Percentiles rank a stretch among this genome's conserved stretches.
These are phyloP conservation scores for Peromyscus aztecus DNA, from an alignment of 2,797 vertebrate species.

Conservation along the genomic window DNA sequence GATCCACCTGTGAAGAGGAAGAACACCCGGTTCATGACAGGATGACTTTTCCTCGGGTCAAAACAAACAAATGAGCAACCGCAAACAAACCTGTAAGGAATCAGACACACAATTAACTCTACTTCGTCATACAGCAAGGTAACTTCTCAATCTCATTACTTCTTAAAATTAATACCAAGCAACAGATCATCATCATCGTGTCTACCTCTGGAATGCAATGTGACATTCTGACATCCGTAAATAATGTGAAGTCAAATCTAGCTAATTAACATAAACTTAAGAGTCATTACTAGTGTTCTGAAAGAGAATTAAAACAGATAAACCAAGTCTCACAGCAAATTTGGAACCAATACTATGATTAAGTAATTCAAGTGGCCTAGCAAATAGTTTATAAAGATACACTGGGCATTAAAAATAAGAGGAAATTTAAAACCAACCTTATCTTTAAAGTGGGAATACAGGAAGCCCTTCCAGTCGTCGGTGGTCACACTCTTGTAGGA, in stretches of 20 bases:
- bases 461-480: conserved; percentile 95
- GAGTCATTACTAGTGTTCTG: background rate
- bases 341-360: background rate
- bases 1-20: conserved; percentile 90
- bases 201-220: background rate
- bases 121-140: background rate
- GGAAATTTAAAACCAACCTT: conserved; percentile 89
- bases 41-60: background rate
- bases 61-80: background rate
- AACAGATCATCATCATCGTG: background rate
- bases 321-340: conserved; percentile 26
- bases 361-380: conserved; percentile 30
- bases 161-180: background rate
- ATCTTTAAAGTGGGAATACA: conserved; percentile 96
- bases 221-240: background rate
- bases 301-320: conserved; percentile 48
- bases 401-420: background rate
- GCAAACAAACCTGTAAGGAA: background rate
- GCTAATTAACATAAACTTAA: background rate
- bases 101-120: conserved; percentile 17
- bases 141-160: conserved; percentile 27
- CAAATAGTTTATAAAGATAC: background rate
- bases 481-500: conserved; percentile 94
- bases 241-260: background rate
- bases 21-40: background rate